phyloP scores from a whole-genome alignment of 2,113 vertebrate genomes.

The Capreolus pygargus region DNA sequence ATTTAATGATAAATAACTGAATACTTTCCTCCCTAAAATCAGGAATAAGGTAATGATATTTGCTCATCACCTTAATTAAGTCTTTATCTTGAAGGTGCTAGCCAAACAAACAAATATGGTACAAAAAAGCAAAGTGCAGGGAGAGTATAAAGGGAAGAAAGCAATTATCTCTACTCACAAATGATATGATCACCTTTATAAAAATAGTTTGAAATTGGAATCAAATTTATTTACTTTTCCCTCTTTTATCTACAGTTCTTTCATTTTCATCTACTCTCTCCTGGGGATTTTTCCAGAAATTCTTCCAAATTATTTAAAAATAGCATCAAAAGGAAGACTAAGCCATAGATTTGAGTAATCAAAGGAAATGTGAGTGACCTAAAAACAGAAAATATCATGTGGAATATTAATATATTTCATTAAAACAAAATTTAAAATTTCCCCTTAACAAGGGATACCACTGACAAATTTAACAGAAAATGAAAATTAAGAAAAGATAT shows the following conservation, averaged over 20 bases:
- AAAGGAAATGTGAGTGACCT: background rate
- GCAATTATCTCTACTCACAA: background rate
- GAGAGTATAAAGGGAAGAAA: background rate
- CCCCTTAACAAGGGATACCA: background rate
- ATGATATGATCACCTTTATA: background rate
- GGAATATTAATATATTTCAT: background rate
- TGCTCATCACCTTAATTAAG: background rate
- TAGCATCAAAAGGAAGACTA: background rate
- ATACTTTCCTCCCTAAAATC: background rate
- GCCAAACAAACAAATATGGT: background rate
- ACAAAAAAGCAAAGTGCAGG: background rate
- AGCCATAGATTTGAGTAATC: background rate
- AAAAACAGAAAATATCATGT: background rate
- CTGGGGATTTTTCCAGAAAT: background rate
- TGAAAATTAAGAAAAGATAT: background rate
- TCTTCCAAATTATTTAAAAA: background rate
- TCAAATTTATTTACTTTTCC: background rate
- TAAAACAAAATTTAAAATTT: background rate
- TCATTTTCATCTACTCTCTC: background rate
- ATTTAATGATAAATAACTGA: background rate
- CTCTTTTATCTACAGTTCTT: background rate
- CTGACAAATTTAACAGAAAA: background rate
- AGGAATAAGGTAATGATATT: background rate
- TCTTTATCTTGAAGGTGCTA: background rate
- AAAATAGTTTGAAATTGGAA: background rate